A percentile compares a stretch with the other conserved stretches of the same genome.
These are phyloP conservation scores for Hippocampus kuda DNA, from an alignment of 2,797 vertebrate species.

Conservation along the genomic window DNA sequence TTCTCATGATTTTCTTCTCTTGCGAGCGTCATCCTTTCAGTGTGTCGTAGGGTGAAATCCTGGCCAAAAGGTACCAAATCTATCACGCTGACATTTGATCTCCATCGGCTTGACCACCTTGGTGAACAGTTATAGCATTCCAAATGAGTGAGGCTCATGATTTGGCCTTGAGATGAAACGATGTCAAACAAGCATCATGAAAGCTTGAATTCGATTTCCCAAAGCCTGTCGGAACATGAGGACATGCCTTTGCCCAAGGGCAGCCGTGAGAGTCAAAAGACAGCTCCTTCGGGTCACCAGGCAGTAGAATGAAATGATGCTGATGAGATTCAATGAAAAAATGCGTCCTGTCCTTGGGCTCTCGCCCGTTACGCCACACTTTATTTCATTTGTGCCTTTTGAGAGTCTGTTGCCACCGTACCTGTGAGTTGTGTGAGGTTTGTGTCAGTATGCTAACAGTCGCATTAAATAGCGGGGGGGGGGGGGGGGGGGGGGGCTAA, in stretches of 20 bases:
- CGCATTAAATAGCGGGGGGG: neutral
- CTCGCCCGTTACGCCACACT: neutral
- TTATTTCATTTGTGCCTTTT: neutral
- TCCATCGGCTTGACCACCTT: neutral
- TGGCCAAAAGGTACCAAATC: too few relatives aligned
- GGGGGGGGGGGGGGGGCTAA: neutral
- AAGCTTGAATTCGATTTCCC: neutral
- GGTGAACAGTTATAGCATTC: too few relatives aligned
- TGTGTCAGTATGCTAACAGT: neutral
- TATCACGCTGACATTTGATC: too few relatives aligned
- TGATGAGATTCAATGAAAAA: neutral
- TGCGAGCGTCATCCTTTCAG: too few relatives aligned
- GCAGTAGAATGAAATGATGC: neutral
- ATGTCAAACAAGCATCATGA: neutral
- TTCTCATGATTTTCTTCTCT: too few relatives aligned
- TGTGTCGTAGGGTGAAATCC: too few relatives aligned
- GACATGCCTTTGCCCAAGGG: constrained; percentile 2
- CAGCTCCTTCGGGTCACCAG: neutral
- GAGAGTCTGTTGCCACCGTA: neutral
- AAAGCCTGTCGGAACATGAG: neutral
- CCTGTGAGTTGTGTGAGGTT: neutral
- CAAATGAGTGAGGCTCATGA: too few relatives aligned
- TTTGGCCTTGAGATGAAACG: neutral
- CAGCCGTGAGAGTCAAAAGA: neutral
- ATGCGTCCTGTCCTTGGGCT: neutral